Percentiles rank a stretch among this genome's conserved stretches.
phyloP scores from a whole-genome alignment of 2,888 invertebrate genomes.

The Tachina fera region DNA sequence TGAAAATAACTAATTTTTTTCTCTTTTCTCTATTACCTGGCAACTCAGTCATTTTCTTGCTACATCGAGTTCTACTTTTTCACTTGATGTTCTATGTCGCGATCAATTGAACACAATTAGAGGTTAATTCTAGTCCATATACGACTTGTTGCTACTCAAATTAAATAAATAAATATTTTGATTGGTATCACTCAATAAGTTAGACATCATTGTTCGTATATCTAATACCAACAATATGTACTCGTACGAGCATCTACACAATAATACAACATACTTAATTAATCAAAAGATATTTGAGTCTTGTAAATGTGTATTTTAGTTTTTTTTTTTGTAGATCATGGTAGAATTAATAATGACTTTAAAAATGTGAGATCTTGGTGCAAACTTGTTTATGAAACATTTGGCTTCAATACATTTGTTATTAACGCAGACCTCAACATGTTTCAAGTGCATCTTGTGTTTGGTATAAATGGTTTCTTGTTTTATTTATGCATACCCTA shows the following conservation, averaged over 20 bases:
- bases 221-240: neutral
- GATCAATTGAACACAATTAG: slow-evolving; percentile 58
- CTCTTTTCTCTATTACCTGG: neutral
- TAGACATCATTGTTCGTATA: slow-evolving; percentile 31
- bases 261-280: slow-evolving; percentile 56
- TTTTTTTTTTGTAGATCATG: neutral
- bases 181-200: slow-evolving; percentile 78
- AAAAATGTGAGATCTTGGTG: slow-evolving; percentile 20
- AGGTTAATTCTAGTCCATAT: slow-evolving; percentile 29
- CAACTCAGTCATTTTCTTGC: neutral
- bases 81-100: neutral
- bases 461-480: slow-evolving; percentile 4
- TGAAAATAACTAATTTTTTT: too few species aligned
- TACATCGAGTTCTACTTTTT: neutral
- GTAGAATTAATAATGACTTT: slow-evolving; percentile 2
- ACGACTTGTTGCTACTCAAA: slow-evolving; percentile 44
- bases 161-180: slow-evolving; percentile 76
- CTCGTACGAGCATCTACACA: neutral
- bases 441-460: slow-evolving; percentile 45
- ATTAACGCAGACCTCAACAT: slow-evolving; percentile 17
- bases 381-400: neutral
- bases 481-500: neutral
- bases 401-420: slow-evolving; percentile 17
- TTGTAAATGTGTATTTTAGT: slow-evolving; percentile 25
- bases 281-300: slow-evolving; percentile 54